Base-by-base conservation (phyloP, 2,113 vertebrate genomes). In the Caranx melampygus region DNA sequence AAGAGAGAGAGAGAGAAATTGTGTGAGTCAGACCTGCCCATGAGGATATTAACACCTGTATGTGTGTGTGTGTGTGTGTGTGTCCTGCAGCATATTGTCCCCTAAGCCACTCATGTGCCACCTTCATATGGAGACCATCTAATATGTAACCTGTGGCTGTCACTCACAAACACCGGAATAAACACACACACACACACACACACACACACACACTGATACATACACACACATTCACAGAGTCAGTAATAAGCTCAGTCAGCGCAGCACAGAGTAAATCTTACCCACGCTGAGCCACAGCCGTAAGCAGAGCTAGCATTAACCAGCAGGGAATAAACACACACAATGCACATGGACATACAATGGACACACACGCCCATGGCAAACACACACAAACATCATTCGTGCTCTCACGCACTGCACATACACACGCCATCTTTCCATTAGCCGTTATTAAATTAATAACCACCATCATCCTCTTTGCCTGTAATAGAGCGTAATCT, bases 41-140 rank as follows among this genome's bases (percentile, higher is more conserved):
- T 71, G 82, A 91, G 84, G 82, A 89, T 87, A 84, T 85, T 88
- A 86, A 83, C 88, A 87, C 87, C 86, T 88, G 75, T 81, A 73
- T 83, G 79, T 88, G 67, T 64, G 65, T 71, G 63, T 76, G 20
- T 79, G 42, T 78, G 67, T 59, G 64, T 80, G 87, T 85, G 73
- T 83, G 72, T 78, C 85, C 65, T 80, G 82, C 63, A 76, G 84
- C n/a, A 72, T 80, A 77, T 84, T 86, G 88, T 88, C 87, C 86
- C 78, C 65, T 89, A 88, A 91, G 84, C 84, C 26, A 79, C 89
- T 90, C 88, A 69, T 86, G 84, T 82, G 82, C 90, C 35, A 47
- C 86, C 73, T 84, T 76, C 85, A 84, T 85, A 86, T 18, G 37
- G 84, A 87, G 84, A 82, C 75, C 69, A 83, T 88, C 88, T 81